Conservation (phyloP, 2,113 vertebrate genomes). For the Sardina pilchardus region DNA sequence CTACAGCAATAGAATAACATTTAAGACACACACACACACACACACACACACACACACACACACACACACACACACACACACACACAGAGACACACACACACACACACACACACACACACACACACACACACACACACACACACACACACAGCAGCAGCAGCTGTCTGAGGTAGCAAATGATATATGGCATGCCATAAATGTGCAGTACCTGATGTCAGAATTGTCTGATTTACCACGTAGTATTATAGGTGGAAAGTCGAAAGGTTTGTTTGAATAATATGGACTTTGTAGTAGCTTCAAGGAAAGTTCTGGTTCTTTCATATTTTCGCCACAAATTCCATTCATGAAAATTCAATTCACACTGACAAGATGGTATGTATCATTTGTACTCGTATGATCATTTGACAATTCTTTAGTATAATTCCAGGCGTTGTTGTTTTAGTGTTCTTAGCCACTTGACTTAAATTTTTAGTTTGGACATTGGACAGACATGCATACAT, state of each 20-base stretch:
- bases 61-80: slow-evolving; percentile 16
- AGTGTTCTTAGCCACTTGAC: too few relatives aligned
- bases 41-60: slow-evolving; percentile 17
- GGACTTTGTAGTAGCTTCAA: not conserved
- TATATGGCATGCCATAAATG: not conserved
- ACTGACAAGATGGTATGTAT: too few relatives aligned
- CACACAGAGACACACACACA: slow-evolving; percentile 13
- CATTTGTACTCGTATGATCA: too few relatives aligned
- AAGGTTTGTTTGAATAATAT: not conserved
- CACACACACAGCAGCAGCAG: not conserved
- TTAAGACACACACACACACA: not conserved
- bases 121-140: slow-evolving; percentile 19
- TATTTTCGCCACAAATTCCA: not conserved
- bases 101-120: slow-evolving; percentile 22
- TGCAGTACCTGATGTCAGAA: not conserved
- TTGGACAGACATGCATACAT: too few relatives aligned
- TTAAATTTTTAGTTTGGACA: too few relatives aligned
- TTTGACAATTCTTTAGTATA: too few relatives aligned
- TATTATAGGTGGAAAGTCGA: not conserved
- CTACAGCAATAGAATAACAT: too few relatives aligned
- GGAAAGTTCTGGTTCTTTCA: not conserved
- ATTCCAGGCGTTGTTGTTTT: too few relatives aligned
- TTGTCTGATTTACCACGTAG: slow-evolving; percentile 7
- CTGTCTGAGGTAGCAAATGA: not conserved
- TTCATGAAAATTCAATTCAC: not conserved